A percentile compares a stretch with the other conserved stretches of the same genome.
Conservation (phyloP, 2,888 invertebrate genomes). For the Uropetala carovei region DNA sequence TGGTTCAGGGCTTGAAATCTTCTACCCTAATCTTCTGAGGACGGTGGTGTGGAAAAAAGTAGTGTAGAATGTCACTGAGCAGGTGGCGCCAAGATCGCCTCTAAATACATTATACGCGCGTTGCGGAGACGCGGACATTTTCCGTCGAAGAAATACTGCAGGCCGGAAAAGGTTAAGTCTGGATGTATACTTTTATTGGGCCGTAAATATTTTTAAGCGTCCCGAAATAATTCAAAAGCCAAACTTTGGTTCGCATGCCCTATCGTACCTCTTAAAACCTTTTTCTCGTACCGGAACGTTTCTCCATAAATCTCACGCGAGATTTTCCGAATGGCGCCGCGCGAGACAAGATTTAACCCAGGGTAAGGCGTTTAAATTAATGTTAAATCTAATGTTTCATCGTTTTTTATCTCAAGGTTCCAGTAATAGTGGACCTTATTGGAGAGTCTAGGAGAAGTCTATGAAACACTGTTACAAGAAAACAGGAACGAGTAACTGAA, state of each 20-base stretch:
- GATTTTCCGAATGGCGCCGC: not conserved
- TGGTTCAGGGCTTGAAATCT: not conserved
- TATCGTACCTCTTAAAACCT: not conserved
- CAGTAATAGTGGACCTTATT: too few species aligned
- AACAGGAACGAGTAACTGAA: too few species aligned
- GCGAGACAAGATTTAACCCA: not conserved
- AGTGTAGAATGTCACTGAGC: not conserved
- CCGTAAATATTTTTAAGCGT: conserved; percentile 20
- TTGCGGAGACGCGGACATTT: conserved; percentile 5
- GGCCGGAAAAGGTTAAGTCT: not conserved
- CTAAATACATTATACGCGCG: not conserved
- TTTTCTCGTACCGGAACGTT: not conserved
- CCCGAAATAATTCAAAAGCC: conserved; percentile 2
- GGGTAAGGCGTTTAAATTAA: not conserved
- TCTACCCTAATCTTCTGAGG: not conserved
- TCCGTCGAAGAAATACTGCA: not conserved
- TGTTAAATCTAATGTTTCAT: too few species aligned
- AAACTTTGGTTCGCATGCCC: not conserved
- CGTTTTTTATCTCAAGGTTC: too few species aligned
- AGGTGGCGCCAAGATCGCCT: not conserved
- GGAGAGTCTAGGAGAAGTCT: too few species aligned
- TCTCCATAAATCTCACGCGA: not conserved
- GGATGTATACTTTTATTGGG: conserved; percentile 5
- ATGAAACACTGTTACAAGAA: too few species aligned
- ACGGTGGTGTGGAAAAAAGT: not conserved